Evolutionary conservation across 2,113 vertebrate species (phyloP), one percentile per base, ranked within the genome.

Genomic region (Chamaetylas fuelleborni): DNA sequence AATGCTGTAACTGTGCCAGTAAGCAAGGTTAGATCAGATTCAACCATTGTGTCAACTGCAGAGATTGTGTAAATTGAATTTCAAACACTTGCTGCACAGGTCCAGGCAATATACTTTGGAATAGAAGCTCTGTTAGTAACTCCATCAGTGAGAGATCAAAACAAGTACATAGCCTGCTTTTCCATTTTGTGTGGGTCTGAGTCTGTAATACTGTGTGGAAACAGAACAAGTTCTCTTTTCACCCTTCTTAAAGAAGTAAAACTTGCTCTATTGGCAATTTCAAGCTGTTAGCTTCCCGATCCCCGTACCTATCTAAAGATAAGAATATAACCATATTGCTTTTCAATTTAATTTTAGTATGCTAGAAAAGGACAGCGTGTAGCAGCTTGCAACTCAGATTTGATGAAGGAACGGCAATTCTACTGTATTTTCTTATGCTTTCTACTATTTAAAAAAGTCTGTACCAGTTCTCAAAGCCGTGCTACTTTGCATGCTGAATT

Each of bases 181-280:
- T 9, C 26, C 18, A 12, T 29, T 81, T 47, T 33, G 2, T 47
- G 34, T 36, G 34, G 19, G 13, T 53, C 61, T 69, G 11, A 18
- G 9, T 65, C 67, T 36, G 24, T 36, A 81, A 65, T 11, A 19
- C 51, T 54, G 14, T 1, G 0, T 12, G 60, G 56, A 70, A 92
- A 78, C 25, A 45, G 8, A 61, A 51, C 15, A 29, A 0, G 0
- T 72, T 69, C 61, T 53, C 18, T n/a, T 67, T 56, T 72, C 38
- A 57, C 24, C 31, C 11, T 62, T 70, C 38, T 38, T 26, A 14
- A 56, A 38, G 9, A 43, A 71, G 22, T 1, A 33, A 82, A 5
- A 40, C 50, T 66, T 70, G 10, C 9, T 64, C 38, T 36, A 40
- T 9, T 31, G 67, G 19, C 29, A 50, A 14, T 20, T 65, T 64